Evolutionary conservation across 2,113 vertebrate species (phyloP).

Genomic region (Scophthalmus maximus): DNA sequence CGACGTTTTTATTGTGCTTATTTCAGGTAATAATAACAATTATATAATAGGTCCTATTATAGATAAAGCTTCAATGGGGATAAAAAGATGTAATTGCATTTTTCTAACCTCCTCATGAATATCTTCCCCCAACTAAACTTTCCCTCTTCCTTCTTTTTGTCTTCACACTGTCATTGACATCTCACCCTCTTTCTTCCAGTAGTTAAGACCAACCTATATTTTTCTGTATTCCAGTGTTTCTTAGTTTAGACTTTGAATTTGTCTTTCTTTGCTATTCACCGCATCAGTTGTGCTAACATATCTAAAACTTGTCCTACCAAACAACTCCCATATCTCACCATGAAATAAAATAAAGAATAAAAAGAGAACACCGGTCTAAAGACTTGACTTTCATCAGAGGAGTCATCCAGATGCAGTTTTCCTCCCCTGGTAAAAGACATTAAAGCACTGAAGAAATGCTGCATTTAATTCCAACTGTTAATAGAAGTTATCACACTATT

Average conservation of each 20-base stretch:
- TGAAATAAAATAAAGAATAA: not conserved
- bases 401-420: slow-evolving; percentile 6
- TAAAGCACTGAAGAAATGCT: not conserved
- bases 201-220: slow-evolving; percentile 34
- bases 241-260: not conserved
- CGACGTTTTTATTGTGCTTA: slow-evolving; percentile 4
- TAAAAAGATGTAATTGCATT: not conserved
- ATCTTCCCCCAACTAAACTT: not conserved
- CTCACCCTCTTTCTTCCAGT: slow-evolving; percentile 26
- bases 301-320: no score
- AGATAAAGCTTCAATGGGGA: not conserved
- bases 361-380: not conserved
- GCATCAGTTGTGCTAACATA: not conserved
- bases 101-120: not conserved
- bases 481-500: not conserved
- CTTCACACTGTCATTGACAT: slow-evolving; percentile 36
- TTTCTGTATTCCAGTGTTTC: slow-evolving; percentile 57
- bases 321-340: not conserved
- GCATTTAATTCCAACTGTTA: not conserved
- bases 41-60: not conserved
- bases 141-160: not conserved
- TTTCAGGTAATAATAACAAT: not conserved
- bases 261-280: not conserved
- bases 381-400: not conserved
- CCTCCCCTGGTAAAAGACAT: not conserved